A percentile compares a stretch with the other conserved stretches of the same genome.
Evolutionary conservation across 2,888 invertebrate genomes (phyloP).

Genomic region (Thecophora atra): DNA sequence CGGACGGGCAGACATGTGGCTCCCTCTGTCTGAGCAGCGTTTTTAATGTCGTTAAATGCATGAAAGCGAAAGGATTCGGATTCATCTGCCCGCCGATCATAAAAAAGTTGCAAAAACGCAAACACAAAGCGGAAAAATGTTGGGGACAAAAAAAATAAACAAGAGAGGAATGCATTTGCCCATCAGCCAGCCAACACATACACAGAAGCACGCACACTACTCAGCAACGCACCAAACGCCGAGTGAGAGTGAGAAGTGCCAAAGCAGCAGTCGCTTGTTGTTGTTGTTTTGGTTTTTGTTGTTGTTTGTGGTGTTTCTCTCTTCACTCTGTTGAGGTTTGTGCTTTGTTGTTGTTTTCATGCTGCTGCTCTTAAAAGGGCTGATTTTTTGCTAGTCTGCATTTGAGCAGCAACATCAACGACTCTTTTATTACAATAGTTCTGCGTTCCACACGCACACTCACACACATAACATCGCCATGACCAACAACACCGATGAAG

Average conservation of each 20-base stretch:
- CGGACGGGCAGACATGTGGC: neutral
- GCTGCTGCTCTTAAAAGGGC: neutral
- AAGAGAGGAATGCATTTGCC: neutral
- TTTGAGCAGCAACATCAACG: neutral
- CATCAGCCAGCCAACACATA: conserved; percentile 10
- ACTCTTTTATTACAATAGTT: neutral
- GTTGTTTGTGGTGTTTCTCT: neutral
- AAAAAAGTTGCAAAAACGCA: conserved; percentile 25
- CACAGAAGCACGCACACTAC: conserved; percentile 6
- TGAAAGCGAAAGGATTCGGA: conserved; percentile 65
- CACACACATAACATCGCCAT: neutral
- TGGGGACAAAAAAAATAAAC: conserved; percentile 4
- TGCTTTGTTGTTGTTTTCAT: conserved; percentile 4
- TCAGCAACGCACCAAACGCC: too few relatives aligned
- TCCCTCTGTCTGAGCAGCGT: conserved; percentile 9
- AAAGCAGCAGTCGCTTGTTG: neutral
- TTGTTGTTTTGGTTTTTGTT: conserved; percentile 8
- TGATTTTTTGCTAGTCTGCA: neutral
- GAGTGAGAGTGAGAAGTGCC: too few relatives aligned
- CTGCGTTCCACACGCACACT: neutral
- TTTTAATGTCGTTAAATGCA: conserved; percentile 54
- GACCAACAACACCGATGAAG: too few relatives aligned
- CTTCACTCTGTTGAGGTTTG: neutral
- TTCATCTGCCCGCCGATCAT: conserved; percentile 34
- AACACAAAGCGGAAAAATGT: neutral